Conservation (phyloP, 2,797 vertebrate species). For the Denticeps clupeoides region DNA sequence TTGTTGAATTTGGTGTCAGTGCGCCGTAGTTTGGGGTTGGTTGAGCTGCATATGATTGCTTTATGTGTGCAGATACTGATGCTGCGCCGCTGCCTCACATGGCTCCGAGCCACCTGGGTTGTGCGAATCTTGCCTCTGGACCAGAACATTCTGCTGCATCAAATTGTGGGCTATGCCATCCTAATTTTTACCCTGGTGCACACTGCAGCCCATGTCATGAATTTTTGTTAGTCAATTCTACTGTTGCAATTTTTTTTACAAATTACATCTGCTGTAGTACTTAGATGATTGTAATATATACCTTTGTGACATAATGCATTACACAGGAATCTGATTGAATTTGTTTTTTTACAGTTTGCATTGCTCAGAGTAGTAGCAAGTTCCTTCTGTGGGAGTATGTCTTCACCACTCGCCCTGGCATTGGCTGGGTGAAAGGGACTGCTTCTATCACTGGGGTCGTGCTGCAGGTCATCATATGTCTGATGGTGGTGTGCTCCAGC, state of each 20-base stretch:
- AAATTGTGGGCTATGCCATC: conserved; percentile 70
- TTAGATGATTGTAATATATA: no score
- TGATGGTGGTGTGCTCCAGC: conserved; percentile 72
- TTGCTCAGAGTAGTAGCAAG: conserved; percentile 25
- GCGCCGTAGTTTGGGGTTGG: no score
- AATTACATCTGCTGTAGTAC: no score
- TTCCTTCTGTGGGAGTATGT: conserved; percentile 67
- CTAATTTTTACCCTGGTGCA: conserved; percentile 31
- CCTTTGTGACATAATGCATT: no score
- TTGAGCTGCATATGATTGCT: neutral
- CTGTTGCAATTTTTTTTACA: no score
- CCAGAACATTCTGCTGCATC: conserved; percentile 71
- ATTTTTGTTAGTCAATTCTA: conserved; percentile 76
- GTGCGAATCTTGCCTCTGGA: conserved; percentile 70
- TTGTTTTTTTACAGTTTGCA: conserved; percentile 36
- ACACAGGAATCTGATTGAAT: neutral
- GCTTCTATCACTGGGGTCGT: conserved; percentile 62
- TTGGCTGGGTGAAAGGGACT: conserved; percentile 64
- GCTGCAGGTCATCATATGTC: conserved; percentile 58
- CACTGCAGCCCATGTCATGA: conserved; percentile 61
- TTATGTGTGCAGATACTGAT: conserved; percentile 63
- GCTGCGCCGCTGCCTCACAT: conserved; percentile 71
- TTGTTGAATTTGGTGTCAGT: no score
- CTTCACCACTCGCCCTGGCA: conserved; percentile 56
- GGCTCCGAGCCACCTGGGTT: conserved; percentile 68